Evolutionary conservation across 2,113 vertebrate genomes (phyloP).

Genomic region (Pluvialis apricaria): DNA sequence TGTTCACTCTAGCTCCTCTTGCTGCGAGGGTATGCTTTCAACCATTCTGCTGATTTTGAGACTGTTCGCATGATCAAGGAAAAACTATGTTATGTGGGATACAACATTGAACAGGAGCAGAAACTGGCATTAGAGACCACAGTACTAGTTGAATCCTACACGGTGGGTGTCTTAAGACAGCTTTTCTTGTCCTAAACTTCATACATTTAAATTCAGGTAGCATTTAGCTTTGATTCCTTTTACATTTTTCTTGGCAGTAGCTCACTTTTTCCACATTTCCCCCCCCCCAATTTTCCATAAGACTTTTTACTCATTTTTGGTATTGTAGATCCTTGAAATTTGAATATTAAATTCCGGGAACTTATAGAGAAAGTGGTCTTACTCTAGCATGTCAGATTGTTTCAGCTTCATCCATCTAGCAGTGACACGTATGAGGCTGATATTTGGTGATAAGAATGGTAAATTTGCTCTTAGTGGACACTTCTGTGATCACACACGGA

Average conservation of each 20-base stretch:
- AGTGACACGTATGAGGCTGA: not conserved
- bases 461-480: not conserved
- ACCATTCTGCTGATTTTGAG: slow-evolving; percentile 98
- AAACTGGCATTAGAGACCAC: slow-evolving; percentile 97
- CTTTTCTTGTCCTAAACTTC: not conserved
- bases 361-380: not conserved
- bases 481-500: not conserved
- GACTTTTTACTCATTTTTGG: not conserved
- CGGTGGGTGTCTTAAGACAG: slow-evolving; percentile 73
- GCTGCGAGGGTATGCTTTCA: slow-evolving; percentile 95
- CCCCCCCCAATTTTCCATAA: not conserved
- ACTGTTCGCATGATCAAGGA: slow-evolving; percentile 99
- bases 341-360: not conserved
- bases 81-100: slow-evolving; percentile 96
- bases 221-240: not conserved
- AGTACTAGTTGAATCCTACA: slow-evolving; percentile 96
- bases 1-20: slow-evolving; percentile 80
- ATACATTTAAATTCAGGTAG: not conserved
- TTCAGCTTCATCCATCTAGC: not conserved
- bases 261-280: not conserved
- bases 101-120: slow-evolving; percentile 99
- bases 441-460: not conserved
- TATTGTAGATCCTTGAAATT: not conserved
- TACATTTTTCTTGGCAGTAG: not conserved
- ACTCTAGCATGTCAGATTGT: not conserved